These are phyloP conservation scores for Alcedo quadribrachys DNA, from an alignment of 2,797 vertebrate genomes.

Conservation along the genomic window DNA sequence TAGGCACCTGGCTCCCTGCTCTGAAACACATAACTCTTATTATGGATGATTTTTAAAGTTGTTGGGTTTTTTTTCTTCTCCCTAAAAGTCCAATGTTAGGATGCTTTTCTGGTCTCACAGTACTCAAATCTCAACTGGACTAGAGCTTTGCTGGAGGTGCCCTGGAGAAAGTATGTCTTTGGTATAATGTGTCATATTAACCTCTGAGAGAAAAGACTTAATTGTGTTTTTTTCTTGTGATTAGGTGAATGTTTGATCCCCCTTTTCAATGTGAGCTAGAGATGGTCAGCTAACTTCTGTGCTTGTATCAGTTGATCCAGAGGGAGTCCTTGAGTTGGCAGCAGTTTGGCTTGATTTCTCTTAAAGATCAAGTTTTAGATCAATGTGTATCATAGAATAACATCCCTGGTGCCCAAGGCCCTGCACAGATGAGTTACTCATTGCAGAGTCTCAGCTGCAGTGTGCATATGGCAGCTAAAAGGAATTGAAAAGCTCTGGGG, in stretches of 20 bases:
- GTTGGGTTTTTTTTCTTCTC: not conserved
- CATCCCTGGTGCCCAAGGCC: not conserved
- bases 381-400: not conserved
- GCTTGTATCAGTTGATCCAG: not conserved
- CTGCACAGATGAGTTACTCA: not conserved
- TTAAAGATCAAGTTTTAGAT: slow-evolving; percentile 9
- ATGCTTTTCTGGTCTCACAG: not conserved
- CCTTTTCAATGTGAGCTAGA: not conserved
- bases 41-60: not conserved
- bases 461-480: not conserved
- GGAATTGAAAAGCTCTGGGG: not conserved
- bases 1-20: not conserved
- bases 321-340: slow-evolving; percentile 33
- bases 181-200: not conserved
- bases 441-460: not conserved
- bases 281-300: not conserved
- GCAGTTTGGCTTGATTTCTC: slow-evolving; percentile 25
- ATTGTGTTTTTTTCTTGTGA: not conserved
- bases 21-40: not conserved
- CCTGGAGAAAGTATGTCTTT: not conserved
- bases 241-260: not conserved
- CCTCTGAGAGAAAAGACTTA: not conserved
- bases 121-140: not conserved
- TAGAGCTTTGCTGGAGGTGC: not conserved
- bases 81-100: not conserved